Evolutionary conservation across 2,113 vertebrate genomes (phyloP).

Genomic region (Myotis davidii): DNA sequence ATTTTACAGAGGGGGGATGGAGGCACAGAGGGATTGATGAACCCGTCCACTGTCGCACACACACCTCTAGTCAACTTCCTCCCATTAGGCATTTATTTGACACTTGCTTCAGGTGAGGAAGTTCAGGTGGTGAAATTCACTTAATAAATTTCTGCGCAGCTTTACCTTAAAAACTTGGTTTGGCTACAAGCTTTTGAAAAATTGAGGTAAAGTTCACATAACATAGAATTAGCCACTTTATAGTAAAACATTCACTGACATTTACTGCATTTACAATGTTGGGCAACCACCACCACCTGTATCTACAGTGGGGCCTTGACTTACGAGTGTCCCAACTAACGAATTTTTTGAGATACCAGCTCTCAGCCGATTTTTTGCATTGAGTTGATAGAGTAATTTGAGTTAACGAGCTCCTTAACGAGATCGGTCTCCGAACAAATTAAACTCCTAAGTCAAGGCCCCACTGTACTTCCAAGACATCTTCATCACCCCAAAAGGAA

Average conservation of each 20-base stretch:
- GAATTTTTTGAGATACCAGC: too few relatives aligned
- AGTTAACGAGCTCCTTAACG: too few relatives aligned
- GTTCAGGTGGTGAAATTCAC: neutral
- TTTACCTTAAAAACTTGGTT: neutral
- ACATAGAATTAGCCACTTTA: neutral
- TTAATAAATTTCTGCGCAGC: neutral
- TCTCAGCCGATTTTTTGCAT: too few relatives aligned
- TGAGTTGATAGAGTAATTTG: too few relatives aligned
- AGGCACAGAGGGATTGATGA: neutral
- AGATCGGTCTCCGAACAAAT: too few relatives aligned
- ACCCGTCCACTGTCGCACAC: neutral
- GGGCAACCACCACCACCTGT: neutral
- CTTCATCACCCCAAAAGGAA: too few relatives aligned
- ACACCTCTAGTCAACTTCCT: neutral
- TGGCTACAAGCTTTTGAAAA: neutral
- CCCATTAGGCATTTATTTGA: neutral
- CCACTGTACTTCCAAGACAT: too few relatives aligned
- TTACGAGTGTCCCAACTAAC: too few relatives aligned
- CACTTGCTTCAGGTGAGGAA: constrained; percentile 22
- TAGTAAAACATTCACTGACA: neutral
- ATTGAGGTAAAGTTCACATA: neutral
- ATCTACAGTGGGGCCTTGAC: neutral
- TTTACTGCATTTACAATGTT: neutral
- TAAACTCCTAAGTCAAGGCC: too few relatives aligned
- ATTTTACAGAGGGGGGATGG: neutral